These are phyloP conservation scores for Acrocyrtus sp. DNA, from an alignment of 2,888 invertebrate genomes.

Conservation along the genomic window DNA sequence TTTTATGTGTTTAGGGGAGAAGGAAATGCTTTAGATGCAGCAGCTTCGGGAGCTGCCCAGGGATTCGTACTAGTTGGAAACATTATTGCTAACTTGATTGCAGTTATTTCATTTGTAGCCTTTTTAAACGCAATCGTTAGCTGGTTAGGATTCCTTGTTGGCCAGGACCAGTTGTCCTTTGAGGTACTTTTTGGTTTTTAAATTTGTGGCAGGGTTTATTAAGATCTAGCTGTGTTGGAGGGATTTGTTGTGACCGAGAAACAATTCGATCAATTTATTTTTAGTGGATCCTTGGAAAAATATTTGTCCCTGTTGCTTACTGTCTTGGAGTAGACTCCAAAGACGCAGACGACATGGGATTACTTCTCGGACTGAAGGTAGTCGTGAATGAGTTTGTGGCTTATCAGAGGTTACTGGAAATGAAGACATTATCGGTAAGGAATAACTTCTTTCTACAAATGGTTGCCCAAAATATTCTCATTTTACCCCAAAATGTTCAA, in stretches of 20 bases:
- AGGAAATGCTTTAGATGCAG: conserved; percentile 88
- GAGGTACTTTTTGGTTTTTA: no score
- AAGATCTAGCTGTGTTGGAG: no score
- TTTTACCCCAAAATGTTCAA: no score
- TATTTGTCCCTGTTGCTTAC: conserved; percentile 91
- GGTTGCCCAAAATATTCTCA: background rate
- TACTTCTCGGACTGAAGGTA: conserved; percentile 88
- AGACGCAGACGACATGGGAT: conserved; percentile 81
- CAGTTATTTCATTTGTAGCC: conserved; percentile 74
- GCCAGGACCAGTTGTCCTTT: conserved; percentile 70
- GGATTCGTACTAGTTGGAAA: conserved; percentile 75
- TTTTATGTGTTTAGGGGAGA: conserved; percentile 73
- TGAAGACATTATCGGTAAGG: conserved; percentile 53
- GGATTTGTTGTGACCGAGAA: no score
- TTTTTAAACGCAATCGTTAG: conserved; percentile 83
- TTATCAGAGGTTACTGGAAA: conserved; percentile 77
- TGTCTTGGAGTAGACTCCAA: conserved; percentile 77
- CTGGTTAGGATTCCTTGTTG: conserved; percentile 85
- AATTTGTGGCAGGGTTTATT: no score
- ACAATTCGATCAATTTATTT: no score
- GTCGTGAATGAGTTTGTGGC: conserved; percentile 94
- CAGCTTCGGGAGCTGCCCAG: conserved; percentile 76
- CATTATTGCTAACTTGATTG: conserved; percentile 88
- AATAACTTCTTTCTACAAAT: background rate
- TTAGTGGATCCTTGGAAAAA: conserved; percentile 82